phyloP scores from a whole-genome alignment of 2,113 vertebrate genomes.

The Labeo rohita region DNA sequence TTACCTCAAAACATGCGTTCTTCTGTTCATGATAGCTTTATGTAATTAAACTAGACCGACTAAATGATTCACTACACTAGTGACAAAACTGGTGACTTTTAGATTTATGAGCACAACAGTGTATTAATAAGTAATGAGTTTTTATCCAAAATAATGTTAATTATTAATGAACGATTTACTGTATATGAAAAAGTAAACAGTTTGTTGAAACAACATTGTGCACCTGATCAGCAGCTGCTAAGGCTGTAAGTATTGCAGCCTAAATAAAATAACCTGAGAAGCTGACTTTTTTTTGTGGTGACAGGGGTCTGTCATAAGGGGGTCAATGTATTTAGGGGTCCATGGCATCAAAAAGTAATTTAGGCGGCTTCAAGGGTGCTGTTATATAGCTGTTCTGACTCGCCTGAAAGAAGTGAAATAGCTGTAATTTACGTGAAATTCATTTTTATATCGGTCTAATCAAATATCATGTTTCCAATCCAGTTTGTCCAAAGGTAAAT shows the following conservation, averaged over 20 bases:
- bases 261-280: neutral
- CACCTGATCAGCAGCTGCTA: slow-evolving; percentile 17
- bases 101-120: slow-evolving; percentile 24
- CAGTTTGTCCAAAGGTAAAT: neutral
- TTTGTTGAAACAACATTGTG: slow-evolving; percentile 8
- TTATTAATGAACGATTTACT: slow-evolving; percentile 65
- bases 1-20: slow-evolving; percentile 51
- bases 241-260: neutral
- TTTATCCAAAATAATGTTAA: slow-evolving; percentile 57
- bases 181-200: slow-evolving; percentile 15
- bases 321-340: no score
- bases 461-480: neutral
- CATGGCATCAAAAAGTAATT: neutral
- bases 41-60: neutral
- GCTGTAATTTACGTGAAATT: neutral
- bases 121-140: slow-evolving; percentile 48
- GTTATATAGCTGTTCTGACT: neutral
- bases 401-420: neutral
- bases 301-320: neutral
- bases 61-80: slow-evolving; percentile 10
- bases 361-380: neutral
- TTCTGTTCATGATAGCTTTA: neutral
- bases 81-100: slow-evolving; percentile 22
- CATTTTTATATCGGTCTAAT: neutral
- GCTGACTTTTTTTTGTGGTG: neutral